Base-by-base conservation (phyloP, 2,888 invertebrate species). In the Icerya purchasi region DNA sequence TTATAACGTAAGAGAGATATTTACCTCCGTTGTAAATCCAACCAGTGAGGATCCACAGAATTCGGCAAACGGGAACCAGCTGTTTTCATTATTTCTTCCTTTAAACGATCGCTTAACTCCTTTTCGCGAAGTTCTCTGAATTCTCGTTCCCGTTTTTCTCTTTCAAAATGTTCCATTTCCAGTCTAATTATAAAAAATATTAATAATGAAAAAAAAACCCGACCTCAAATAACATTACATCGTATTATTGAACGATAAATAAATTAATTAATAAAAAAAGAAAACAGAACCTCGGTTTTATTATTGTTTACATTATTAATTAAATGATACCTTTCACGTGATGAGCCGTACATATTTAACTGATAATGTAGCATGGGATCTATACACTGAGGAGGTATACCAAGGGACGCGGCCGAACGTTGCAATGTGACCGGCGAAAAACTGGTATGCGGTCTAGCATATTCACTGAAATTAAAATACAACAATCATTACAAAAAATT, bases 371-470 rank as follows among this genome's bases (percentile, higher is more conserved):
- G 73, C 82, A 89, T 83, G 0, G 87, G 86, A 70, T 89, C 89
- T 75, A 86, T 82, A 65, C 82, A 82, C 68, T 83, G 83, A 1
- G 81, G 78, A 49, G 80, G 80, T 22, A 70, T 63, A 22, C 70
- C 68, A 60, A 71, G 65, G 2, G 68, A 66, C 5, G 66, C 63
- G 50, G 67, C 68, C 22, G 66, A 65, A 50, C 66, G 64, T 62
- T 66, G 72, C 69, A 52, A 70, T 67, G 69, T 73, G 68, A 77
- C 77, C 2, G 78, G 91, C 76, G 76, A 90, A 64, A 77, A 90
- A 10, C 89, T 89, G 56, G 87, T 86, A 71, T 93, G 93, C 0
- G 94, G 93, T 65, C 93, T 76, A 5, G 92, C 92, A 71, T 93
- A 93, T 70, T 94, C 94, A 81, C 67, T 72, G 64, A 5, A 65